A percentile compares a stretch with the other conserved stretches of the same genome.
phyloP scores from a whole-genome alignment of 1,140 invertebrate genomes.

The Drosophila biarmipes region DNA sequence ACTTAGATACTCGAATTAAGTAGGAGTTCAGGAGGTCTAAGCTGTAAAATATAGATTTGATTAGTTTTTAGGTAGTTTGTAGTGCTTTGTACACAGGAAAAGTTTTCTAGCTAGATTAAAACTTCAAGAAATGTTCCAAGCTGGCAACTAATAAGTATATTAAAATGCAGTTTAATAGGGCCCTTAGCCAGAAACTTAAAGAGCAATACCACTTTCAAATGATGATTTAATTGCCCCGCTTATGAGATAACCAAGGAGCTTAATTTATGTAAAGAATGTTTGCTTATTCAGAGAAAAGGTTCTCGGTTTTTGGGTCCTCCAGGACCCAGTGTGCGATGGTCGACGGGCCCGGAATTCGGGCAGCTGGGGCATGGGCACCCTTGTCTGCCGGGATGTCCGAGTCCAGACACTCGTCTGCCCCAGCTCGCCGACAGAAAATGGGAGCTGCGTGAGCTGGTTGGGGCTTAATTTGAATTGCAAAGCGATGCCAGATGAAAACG shows the following conservation, averaged over 20 bases:
- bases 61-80: too few species aligned
- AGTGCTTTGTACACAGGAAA: too few species aligned
- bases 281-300: background rate
- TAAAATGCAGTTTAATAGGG: background rate
- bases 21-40: too few species aligned
- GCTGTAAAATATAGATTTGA: too few species aligned
- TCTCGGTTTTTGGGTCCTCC: background rate
- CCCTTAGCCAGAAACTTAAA: background rate
- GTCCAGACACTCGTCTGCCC: slow-evolving; percentile 15
- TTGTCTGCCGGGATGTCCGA: slow-evolving; percentile 28
- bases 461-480: slow-evolving; percentile 39
- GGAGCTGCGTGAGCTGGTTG: background rate
- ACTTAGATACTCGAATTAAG: too few species aligned
- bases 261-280: slow-evolving; percentile 6
- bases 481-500: slow-evolving; percentile 25
- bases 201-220: background rate
- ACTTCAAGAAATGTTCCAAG: background rate
- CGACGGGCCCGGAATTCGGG: slow-evolving; percentile 1
- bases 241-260: background rate
- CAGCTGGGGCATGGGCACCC: background rate
- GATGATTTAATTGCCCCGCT: background rate
- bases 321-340: slow-evolving; percentile 10
- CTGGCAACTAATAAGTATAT: background rate
- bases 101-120: background rate
- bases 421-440: background rate